Evolutionary conservation across 2,113 vertebrate genomes (phyloP).

Genomic region (Brachyhypopomus gauderio): DNA sequence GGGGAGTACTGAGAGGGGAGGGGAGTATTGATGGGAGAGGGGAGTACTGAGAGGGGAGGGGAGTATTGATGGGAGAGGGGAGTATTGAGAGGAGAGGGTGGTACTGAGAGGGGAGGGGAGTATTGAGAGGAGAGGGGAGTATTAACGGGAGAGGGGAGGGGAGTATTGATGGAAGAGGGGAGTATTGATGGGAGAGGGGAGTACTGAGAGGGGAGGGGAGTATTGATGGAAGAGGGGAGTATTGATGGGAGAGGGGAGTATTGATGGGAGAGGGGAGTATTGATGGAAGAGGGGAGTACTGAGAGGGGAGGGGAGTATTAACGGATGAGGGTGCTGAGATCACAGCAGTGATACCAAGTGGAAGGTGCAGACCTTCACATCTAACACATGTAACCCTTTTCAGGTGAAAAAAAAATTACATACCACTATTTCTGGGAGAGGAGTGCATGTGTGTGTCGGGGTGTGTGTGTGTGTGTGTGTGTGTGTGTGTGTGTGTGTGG

Average conservation of each 20-base stretch:
- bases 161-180: too few species aligned
- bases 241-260: background rate
- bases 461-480: background rate
- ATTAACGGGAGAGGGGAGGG: too few species aligned
- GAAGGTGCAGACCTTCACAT: too few species aligned
- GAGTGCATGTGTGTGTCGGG: background rate
- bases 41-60: too few species aligned
- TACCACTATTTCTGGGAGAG: conserved; percentile 30
- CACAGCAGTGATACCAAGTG: background rate
- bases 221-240: too few species aligned
- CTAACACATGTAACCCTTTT: too few species aligned
- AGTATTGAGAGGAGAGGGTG: conserved; percentile 6
- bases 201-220: background rate
- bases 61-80: background rate
- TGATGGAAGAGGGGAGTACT: background rate
- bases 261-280: background rate
- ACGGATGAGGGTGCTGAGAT: too few species aligned
- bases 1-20: too few species aligned
- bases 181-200: too few species aligned
- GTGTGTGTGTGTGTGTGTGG: background rate
- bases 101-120: too few species aligned
- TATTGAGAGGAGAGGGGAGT: too few species aligned
- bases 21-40: too few species aligned
- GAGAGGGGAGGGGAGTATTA: background rate
- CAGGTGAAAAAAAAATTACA: background rate